phyloP scores from a whole-genome alignment of 2,888 invertebrate genomes.

The Eupithecia subumbrata region DNA sequence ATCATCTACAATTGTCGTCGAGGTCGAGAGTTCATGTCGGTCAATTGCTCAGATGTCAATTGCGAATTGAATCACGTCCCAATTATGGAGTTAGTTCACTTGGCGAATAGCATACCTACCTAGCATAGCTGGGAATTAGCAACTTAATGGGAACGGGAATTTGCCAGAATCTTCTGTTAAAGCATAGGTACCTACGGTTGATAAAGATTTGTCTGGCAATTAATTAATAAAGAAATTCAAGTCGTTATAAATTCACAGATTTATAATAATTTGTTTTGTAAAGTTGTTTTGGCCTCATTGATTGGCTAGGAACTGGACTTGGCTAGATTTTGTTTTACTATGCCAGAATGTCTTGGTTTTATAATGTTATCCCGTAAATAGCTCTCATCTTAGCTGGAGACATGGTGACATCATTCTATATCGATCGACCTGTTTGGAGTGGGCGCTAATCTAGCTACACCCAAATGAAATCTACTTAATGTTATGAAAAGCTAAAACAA shows the following conservation, averaged over 20 bases:
- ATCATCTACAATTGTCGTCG: conserved; percentile 35
- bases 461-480: background rate
- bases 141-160: background rate
- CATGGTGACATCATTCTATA: conserved; percentile 15
- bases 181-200: background rate
- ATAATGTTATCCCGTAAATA: conserved; percentile 1
- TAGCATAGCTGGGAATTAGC: background rate
- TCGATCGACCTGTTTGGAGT: conserved; percentile 16
- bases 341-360: background rate
- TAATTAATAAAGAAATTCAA: background rate
- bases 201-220: background rate
- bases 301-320: background rate
- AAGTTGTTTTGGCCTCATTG: background rate
- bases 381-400: conserved; percentile 5
- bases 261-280: background rate
- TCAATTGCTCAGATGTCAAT: conserved; percentile 44
- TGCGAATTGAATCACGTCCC: conserved; percentile 46
- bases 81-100: conserved; percentile 30
- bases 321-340: background rate
- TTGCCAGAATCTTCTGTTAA: background rate
- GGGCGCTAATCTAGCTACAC: conserved; percentile 1
- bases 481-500: background rate
- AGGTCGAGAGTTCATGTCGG: conserved; percentile 50
- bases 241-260: background rate
- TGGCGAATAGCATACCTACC: background rate